Percentiles rank a stretch among this genome's conserved stretches.
These are phyloP conservation scores for Acleris laterana DNA, from an alignment of 2,888 invertebrate genomes.

Conservation along the genomic window DNA sequence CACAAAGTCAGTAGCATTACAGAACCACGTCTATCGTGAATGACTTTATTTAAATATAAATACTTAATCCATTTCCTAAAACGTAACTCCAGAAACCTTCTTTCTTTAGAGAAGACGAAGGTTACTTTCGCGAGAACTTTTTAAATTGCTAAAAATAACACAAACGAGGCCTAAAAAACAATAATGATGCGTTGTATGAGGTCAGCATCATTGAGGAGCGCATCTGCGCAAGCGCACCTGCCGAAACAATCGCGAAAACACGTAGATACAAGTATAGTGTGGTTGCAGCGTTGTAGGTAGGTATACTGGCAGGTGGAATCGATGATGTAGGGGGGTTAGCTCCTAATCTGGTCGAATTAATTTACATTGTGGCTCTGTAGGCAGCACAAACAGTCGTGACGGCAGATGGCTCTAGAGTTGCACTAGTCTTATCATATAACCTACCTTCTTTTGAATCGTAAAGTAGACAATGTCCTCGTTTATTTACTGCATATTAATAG, in stretches of 20 bases:
- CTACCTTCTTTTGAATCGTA: too few relatives aligned
- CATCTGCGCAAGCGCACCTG: slow-evolving; percentile 71
- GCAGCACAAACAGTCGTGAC: not conserved
- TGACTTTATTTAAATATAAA: too few relatives aligned
- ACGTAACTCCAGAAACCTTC: too few relatives aligned
- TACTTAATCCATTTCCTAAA: too few relatives aligned
- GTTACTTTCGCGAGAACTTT: not conserved
- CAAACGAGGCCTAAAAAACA: slow-evolving; percentile 33
- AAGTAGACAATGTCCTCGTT: too few relatives aligned
- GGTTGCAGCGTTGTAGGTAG: not conserved
- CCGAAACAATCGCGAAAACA: slow-evolving; percentile 68
- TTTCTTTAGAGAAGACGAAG: not conserved
- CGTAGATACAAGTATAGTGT: not conserved
- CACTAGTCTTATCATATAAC: too few relatives aligned
- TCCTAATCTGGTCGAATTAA: slow-evolving; percentile 22
- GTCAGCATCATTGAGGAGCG: slow-evolving; percentile 47
- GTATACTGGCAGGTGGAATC: slow-evolving; percentile 62
- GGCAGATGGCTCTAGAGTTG: slow-evolving; percentile 19
- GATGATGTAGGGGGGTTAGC: slow-evolving; percentile 24
- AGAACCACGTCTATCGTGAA: too few relatives aligned
- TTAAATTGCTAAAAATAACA: slow-evolving; percentile 25
- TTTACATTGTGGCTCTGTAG: not conserved
- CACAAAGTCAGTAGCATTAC: too few relatives aligned
- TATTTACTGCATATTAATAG: too few relatives aligned
- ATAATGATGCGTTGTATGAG: slow-evolving; percentile 21